phyloP scores from a whole-genome alignment of 1,140 invertebrate species.

The Nylanderia fulva region DNA sequence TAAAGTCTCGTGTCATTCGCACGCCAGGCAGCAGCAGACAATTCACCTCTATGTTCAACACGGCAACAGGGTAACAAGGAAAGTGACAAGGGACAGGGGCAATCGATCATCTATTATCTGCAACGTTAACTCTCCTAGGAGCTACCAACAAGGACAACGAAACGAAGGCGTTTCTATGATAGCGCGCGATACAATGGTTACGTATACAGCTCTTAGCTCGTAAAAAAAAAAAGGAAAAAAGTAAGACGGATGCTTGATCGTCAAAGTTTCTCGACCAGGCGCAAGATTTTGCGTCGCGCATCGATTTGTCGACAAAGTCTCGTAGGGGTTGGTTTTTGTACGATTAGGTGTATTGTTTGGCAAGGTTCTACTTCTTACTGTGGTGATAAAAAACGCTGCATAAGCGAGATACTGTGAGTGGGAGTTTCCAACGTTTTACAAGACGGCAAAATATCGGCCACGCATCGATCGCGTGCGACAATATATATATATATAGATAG shows the following conservation, averaged over 20 bases:
- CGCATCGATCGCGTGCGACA: constrained; percentile 75
- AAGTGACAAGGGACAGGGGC: constrained; percentile 39
- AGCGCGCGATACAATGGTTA: constrained; percentile 59
- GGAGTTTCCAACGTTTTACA: constrained; percentile 84
- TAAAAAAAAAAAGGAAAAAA: neutral
- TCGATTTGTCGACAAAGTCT: constrained; percentile 73
- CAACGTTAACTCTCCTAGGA: constrained; percentile 58
- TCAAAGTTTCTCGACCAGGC: constrained; percentile 9
- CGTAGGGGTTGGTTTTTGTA: constrained; percentile 59
- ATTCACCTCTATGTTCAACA: constrained; percentile 62
- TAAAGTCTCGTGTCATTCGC: constrained; percentile 62
- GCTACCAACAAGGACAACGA: constrained; percentile 59
- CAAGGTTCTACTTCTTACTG: constrained; percentile 84
- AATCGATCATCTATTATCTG: constrained; percentile 62
- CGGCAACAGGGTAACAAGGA: constrained; percentile 52
- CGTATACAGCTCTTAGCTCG: constrained; percentile 50
- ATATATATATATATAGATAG: constrained; percentile 74
- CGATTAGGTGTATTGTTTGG: constrained; percentile 78
- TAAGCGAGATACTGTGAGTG: constrained; percentile 86
- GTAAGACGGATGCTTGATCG: constrained; percentile 39
- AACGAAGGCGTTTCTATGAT: constrained; percentile 55
- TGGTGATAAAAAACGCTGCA: constrained; percentile 86
- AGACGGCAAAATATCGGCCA: constrained; percentile 79
- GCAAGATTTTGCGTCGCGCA: constrained; percentile 65
- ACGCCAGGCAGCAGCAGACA: constrained; percentile 61